A percentile compares a stretch with the other conserved stretches of the same genome.
Evolutionary conservation across 1,140 invertebrate species (phyloP).

Genomic region (Calephelis virginiensis): DNA sequence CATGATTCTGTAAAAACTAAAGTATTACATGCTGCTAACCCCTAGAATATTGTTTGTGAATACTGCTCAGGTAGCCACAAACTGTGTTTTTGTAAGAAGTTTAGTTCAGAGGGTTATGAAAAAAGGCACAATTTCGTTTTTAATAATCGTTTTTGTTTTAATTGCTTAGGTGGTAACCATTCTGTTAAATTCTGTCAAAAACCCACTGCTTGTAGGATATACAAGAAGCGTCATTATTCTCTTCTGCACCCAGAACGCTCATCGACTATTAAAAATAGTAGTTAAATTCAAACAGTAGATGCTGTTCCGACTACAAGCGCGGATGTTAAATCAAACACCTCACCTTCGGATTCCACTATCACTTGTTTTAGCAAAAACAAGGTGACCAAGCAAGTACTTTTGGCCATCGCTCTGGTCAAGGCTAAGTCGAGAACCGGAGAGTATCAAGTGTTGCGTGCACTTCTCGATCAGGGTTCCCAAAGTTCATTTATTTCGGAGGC

Average conservation of each 20-base stretch:
- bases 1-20: not conserved
- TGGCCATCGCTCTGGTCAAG: not conserved
- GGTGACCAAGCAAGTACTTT: not conserved
- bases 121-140: slow-evolving; percentile 25
- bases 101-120: slow-evolving; percentile 19
- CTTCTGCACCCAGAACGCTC: not conserved
- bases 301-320: not conserved
- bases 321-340: not conserved
- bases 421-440: not conserved
- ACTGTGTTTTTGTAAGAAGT: slow-evolving; percentile 22
- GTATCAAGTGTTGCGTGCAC: not conserved
- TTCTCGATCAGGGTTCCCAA: not conserved
- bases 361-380: slow-evolving; percentile 5
- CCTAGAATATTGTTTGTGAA: slow-evolving; percentile 3
- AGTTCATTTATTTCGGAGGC: not conserved
- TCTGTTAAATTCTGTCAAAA: slow-evolving; percentile 23
- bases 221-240: slow-evolving; percentile 24
- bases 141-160: slow-evolving; percentile 29
- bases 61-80: slow-evolving; percentile 21
- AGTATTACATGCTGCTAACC: not conserved
- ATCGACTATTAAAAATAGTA: not conserved
- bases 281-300: not conserved
- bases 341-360: not conserved
- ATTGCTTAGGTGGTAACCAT: slow-evolving; percentile 31
- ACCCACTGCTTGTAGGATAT: slow-evolving; percentile 21